Evolutionary conservation across 2,797 vertebrate species (phyloP).

Genomic region (Gallinago stenura): DNA sequence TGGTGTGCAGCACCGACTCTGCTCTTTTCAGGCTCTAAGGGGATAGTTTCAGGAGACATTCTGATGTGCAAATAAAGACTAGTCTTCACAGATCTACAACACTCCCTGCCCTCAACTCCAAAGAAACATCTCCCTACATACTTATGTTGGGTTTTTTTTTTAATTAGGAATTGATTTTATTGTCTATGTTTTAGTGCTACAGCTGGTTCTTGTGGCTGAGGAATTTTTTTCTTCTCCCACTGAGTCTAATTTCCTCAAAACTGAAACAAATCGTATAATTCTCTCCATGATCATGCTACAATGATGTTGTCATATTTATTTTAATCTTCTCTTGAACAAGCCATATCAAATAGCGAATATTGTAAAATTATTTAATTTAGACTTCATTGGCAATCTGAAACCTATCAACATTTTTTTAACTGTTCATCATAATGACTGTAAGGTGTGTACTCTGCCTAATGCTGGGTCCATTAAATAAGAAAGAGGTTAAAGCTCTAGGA

Average conservation of each 20-base stretch:
- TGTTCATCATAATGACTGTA: not conserved
- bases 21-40: not conserved
- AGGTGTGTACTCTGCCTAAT: not conserved
- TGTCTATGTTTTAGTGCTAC: not conserved
- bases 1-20: not conserved
- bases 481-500: not conserved
- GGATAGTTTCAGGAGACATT: not conserved
- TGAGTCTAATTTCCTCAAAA: conserved; percentile 45
- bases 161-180: not conserved
- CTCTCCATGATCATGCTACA: not conserved
- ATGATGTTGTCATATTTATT: conserved; percentile 5
- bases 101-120: not conserved
- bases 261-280: not conserved
- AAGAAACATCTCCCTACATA: not conserved
- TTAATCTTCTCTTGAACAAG: conserved; percentile 4
- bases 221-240: not conserved
- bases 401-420: not conserved
- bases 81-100: not conserved
- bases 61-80: not conserved
- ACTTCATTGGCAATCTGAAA: not conserved
- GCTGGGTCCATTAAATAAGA: not conserved
- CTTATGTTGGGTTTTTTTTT: not conserved
- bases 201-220: not conserved
- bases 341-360: not conserved
- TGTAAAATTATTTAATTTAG: not conserved